A percentile compares a stretch with the other conserved stretches of the same genome.
Conservation (phyloP, 2,888 invertebrate species). For the Polymixis lichenea region DNA sequence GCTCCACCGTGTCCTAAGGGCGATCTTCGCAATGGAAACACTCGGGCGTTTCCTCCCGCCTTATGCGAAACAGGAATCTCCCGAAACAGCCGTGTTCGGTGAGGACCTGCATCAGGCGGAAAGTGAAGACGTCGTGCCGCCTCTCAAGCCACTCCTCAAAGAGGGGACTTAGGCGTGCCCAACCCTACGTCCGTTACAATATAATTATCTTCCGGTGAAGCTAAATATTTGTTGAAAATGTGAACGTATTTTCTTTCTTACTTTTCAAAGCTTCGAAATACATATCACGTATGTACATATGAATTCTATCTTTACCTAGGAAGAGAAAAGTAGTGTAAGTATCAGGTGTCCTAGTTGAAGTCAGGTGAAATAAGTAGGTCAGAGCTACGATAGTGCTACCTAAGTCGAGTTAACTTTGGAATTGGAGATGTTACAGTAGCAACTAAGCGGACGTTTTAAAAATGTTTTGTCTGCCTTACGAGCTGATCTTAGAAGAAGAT, state of each 20-base stretch:
- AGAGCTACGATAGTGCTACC: background rate
- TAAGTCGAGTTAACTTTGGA: constrained; percentile 31
- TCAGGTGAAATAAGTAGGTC: constrained; percentile 43
- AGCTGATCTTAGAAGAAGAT: constrained; percentile 14
- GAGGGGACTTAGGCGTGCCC: too few relatives aligned
- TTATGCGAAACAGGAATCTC: too few relatives aligned
- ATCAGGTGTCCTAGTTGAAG: constrained; percentile 48
- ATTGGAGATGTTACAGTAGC: constrained; percentile 26
- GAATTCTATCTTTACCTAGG: constrained; percentile 22
- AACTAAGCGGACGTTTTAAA: constrained; percentile 20
- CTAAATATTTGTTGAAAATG: background rate
- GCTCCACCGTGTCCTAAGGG: too few relatives aligned
- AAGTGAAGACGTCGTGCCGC: too few relatives aligned
- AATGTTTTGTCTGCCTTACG: background rate
- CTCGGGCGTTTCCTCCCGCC: too few relatives aligned
- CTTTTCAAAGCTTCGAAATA: background rate
- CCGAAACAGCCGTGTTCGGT: too few relatives aligned
- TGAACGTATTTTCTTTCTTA: background rate
- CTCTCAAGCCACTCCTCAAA: too few relatives aligned
- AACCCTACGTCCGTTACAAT: background rate
- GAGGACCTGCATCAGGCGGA: too few relatives aligned
- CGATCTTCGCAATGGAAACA: too few relatives aligned
- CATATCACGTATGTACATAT: constrained; percentile 11
- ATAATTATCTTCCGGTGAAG: constrained; percentile 12
- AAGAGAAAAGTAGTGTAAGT: constrained; percentile 15